Evolutionary conservation across 2,888 invertebrate species (phyloP).

Genomic region (Thumatha senex): DNA sequence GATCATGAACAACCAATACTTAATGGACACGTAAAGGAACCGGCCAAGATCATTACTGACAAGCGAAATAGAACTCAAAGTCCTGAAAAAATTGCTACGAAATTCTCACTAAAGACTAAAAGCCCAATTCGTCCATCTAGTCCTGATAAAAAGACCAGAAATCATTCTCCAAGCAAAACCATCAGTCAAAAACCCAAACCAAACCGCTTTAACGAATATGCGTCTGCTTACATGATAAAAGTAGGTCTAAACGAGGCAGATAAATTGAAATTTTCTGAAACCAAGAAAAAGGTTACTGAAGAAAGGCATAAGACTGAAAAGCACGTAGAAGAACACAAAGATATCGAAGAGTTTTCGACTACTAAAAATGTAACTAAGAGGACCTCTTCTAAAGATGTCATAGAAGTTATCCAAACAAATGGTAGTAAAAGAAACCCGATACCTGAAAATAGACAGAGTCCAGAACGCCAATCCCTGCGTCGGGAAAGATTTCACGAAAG

Average conservation of each 20-base stretch:
- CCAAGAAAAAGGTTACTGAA: slow-evolving; percentile 49
- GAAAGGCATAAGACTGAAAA: slow-evolving; percentile 38
- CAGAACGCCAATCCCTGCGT: slow-evolving; percentile 36
- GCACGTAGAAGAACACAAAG: slow-evolving; percentile 45
- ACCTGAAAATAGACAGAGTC: slow-evolving; percentile 52
- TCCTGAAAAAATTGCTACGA: slow-evolving; percentile 56
- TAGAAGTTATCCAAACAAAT: slow-evolving; percentile 57
- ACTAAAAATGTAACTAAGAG: slow-evolving; percentile 52
- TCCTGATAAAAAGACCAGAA: slow-evolving; percentile 68
- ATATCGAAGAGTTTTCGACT: slow-evolving; percentile 48
- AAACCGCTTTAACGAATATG: slow-evolving; percentile 74
- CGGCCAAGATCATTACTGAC: slow-evolving; percentile 36
- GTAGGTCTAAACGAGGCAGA: slow-evolving; percentile 66
- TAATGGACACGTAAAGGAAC: slow-evolving; percentile 59
- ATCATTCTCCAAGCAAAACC: slow-evolving; percentile 63
- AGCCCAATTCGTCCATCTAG: slow-evolving; percentile 62
- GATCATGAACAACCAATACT: slow-evolving; percentile 38
- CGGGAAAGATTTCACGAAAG: slow-evolving; percentile 51
- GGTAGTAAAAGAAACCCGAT: slow-evolving; percentile 62
- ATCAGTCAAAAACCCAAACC: slow-evolving; percentile 59
- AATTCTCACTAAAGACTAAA: slow-evolving; percentile 41
- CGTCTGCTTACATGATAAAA: slow-evolving; percentile 78
- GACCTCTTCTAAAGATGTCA: slow-evolving; percentile 59
- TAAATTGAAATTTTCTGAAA: slow-evolving; percentile 54
- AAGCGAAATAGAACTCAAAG: slow-evolving; percentile 52